Percentiles rank a stretch among this genome's conserved stretches.
These are phyloP conservation scores for Melanostoma mellinum DNA, from an alignment of 2,888 invertebrate species.

Conservation along the genomic window DNA sequence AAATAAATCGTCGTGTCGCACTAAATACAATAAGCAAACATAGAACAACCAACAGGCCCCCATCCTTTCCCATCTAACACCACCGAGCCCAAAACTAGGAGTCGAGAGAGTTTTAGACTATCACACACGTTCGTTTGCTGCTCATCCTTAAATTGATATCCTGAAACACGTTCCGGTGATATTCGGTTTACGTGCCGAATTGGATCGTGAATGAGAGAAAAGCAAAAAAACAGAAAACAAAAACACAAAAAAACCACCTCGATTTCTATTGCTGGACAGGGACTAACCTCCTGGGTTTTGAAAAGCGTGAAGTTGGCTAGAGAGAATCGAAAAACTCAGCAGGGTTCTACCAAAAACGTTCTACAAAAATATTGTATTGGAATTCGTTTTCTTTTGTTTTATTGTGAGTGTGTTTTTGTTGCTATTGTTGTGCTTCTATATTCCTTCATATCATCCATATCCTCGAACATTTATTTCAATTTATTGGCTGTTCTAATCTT, in stretches of 20 bases:
- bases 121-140: slow-evolving; percentile 61
- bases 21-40: slow-evolving; percentile 73
- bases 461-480: slow-evolving; percentile 72
- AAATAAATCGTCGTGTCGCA: slow-evolving; percentile 68
- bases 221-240: background rate
- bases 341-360: slow-evolving; percentile 44
- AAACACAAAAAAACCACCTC: slow-evolving; percentile 17
- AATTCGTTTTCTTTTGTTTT: slow-evolving; percentile 33
- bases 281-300: slow-evolving; percentile 58
- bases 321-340: slow-evolving; percentile 52
- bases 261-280: slow-evolving; percentile 55
- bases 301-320: slow-evolving; percentile 62
- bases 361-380: slow-evolving; percentile 59
- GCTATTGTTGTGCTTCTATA: background rate
- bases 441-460: slow-evolving; percentile 18
- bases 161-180: slow-evolving; percentile 71
- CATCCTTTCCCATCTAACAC: background rate
- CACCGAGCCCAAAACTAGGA: background rate
- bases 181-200: slow-evolving; percentile 71
- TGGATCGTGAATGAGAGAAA: slow-evolving; percentile 62
- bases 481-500: slow-evolving; percentile 72
- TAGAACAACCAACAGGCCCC: slow-evolving; percentile 54
- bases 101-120: slow-evolving; percentile 53
- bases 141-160: slow-evolving; percentile 73
- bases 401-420: slow-evolving; percentile 19